Evolutionary conservation across 1,140 invertebrate species (phyloP), one percentile per base, ranked within the genome.

Genomic region (Subanguina moxae): DNA sequence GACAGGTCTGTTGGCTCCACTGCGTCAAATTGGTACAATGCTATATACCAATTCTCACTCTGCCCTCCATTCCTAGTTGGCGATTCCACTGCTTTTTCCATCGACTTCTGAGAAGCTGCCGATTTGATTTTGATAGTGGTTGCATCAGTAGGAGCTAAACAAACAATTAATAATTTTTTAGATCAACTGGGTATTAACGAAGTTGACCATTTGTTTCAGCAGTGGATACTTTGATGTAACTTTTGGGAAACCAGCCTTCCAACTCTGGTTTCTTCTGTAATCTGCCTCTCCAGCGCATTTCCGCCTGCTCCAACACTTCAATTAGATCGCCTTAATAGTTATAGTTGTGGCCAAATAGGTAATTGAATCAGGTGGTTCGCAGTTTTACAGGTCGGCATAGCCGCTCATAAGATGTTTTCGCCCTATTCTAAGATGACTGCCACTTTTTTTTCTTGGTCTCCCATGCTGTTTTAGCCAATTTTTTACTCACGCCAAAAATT

Each of bases 1-100:
- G 86, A 89, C 38, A 98, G 85, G 86, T 98, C 95, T 9, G 92
- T 93, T 0, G 89, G 85, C 84, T 97, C 94, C 13, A 87, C 84
- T 0, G 94, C 96, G 48, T 89, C 78, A 70, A 87, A 88, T 30
- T 79, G 77, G 77, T 85, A 88, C 66, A 86, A 82, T 0, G 85
- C 85, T 15, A 74, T 66, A 65, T 75, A 84, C 65, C 73, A 74
- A 25, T 70, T 73, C 71, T 11, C 70, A 25, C 48, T 15, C 23
- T 52, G 48, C 3, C 3, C 3, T 15, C 23, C n/a, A 52, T 21
- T 52, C 8, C 3, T 15, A 25, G 15, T 15, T 3, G 48, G n/a
- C 48, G 48, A 19, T 52, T 5, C 48, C n/a, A 52, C 48, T 21
- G 48, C 48, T 8, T 52, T 52, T 52, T 52, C 48, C 23, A 52